Base-by-base conservation (phyloP, 2,888 invertebrate species). In the Orthonychiurus folsomi region DNA sequence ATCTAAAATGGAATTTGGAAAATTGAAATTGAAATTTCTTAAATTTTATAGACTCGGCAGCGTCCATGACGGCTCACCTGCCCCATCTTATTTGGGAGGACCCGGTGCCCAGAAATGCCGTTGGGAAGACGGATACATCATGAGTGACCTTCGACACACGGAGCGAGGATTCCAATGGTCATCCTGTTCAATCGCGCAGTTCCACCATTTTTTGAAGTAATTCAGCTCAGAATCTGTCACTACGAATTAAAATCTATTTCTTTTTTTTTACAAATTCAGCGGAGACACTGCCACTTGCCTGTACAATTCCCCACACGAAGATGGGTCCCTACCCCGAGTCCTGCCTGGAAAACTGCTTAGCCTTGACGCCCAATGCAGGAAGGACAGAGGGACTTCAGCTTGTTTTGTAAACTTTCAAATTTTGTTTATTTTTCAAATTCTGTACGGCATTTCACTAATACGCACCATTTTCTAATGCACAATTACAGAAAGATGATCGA, bases 91-190 rank as follows among this genome's bases (percentile, higher is more conserved):
- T 77, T 82, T 94, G 55, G 93, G 93, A 55, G 93, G 93, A 26
- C 93, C 93, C 0, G 93, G 93, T 20, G 93, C 93, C 23, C 91
- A 92, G 77, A 90, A 91, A 75, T 94, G 93, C 74, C 85, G 92
- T 71, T 93, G 93, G 93, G 92, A 93, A 76, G 93, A 94, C 77
- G 93, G 93, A 61, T 94, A 88, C 80, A 94, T 94, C 75, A 94
- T 93, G 93, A 91, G 91, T 60, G 93, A 94, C 79, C 81, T 94
- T 67, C 81, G 93, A 74, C 93, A 93, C 78, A 93, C 93, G 0
- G 93, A 93, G 79, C 86, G 93, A 76, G 93, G 93, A 26, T 94
- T 94, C 82, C 83, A 90, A 73, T 94, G 93, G 93, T 93, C 93
- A 9, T 85, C 91, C 24, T 94, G 93, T 79, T 91, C 89, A 74